Evolutionary conservation across 53 echinoderm and acorn worm species (phyloP), one percentile per base, ranked within the genome.

Genomic region (Holothuria leucospilota): DNA sequence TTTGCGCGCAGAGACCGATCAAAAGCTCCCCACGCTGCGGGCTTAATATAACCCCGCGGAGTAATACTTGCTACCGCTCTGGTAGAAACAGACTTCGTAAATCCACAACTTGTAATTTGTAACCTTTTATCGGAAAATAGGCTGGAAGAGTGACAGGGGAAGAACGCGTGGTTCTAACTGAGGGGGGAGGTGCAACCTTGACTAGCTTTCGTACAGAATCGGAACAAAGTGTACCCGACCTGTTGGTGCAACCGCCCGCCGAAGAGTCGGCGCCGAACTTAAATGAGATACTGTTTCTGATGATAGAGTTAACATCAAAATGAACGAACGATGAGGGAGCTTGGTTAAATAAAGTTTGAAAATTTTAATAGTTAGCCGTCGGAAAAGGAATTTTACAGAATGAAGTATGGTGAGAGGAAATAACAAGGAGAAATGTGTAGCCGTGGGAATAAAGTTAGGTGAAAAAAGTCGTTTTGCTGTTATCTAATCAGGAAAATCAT

Each of bases 161-260:
- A 51, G 49, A 52, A 49, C 49, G 23, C 26, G 28, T 52, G 51
- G 75, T 21, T 75, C 52, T 75, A 52, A 75, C 51, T 75, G 75
- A 75, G 25, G 75, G 34, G 42, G 51, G 21, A 52, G 51, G 51
- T 75, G 75, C 52, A 75, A 75, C 75, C 75, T 75, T 75, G 75
- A 75, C 13, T 4, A 49, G 25, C 75, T 26, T 71, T 18, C 75
- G 70, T 41, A 70, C n/a, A 49, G 41, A 51, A 14, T 46, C 16
- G 75, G 75, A 75, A 75, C 75, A 75, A 75, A 75, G 75, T 75
- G 75, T 75, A 27, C 51, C 75, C 51, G 75, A 27, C 75, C 75
- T 26, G 75, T 49, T 52, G 75, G 75, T 46, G 51, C 27, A 75
- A 49, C 52, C 51, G 75, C n/a, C 75, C 25, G 52, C 75, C 49